Base-by-base conservation (phyloP, 2,797 vertebrate species). In the Brotula barbata region DNA sequence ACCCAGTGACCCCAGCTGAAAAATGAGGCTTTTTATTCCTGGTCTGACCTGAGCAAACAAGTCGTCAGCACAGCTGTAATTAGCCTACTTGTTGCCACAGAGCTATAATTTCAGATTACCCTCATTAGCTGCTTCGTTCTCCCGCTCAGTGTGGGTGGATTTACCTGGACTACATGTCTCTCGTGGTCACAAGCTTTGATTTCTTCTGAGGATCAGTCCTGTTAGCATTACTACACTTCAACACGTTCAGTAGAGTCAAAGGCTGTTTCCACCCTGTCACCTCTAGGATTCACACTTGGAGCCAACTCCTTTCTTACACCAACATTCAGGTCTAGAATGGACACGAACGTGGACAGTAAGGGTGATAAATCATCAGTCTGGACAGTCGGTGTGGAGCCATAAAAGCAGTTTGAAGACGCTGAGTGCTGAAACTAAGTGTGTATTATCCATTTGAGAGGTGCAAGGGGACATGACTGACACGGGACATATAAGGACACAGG, bases 381-480 rank as follows among this genome's bases (percentile, higher is more conserved):
- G 25, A 28, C n/a, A n/a, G n/a, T 36, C 49, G 58, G 66, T 69
- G 81, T 74, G 3, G 13, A 4, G 77, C 77, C 81, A 82, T 87
- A 80, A 85, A 86, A 82, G 82, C 28, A 12, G 60, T 75, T 78
- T 88, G 85, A 67, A 71, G 81, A 77, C 75, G 69, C 77, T 57
- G 68, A 72, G 71, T 60, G 66, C 70, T 75, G 85, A 87, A 77
- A 88, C 82, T 87, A 87, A 86, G 77, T 59, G 34, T 44, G 79
- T 80, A 81, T 81, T 80, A 80, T 76, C 84, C 71, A 83, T 78
- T 78, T 87, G 78, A 85, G 87, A 75, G 75, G 77, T 86, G 80
- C 80, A 62, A 82, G 80, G 83, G 89, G 80, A 84, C 85, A 85
- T 87, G 84, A 88, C 79, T 85, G 85, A 89, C 76, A 79, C 76